Conservation (phyloP, 2,797 vertebrate species). For the Sebastes variabilis region DNA sequence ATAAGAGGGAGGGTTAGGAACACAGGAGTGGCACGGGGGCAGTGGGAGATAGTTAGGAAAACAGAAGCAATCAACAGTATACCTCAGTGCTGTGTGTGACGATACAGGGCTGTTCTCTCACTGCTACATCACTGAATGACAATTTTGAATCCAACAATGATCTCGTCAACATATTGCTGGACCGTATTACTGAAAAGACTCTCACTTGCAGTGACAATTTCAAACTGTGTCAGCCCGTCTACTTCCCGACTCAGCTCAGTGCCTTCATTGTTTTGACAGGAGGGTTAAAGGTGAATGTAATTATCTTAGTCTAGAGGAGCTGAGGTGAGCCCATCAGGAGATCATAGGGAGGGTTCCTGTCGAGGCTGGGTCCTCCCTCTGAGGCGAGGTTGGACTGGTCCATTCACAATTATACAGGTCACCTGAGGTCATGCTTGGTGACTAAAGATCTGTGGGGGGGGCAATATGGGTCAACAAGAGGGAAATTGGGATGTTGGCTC, state of each 20-base stretch:
- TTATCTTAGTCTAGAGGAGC: conserved; percentile 55
- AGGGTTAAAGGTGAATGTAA: conserved; percentile 65
- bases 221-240: conserved; percentile 33
- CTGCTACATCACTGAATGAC: background rate
- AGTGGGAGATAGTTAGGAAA: background rate
- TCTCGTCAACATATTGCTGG: background rate
- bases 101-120: background rate
- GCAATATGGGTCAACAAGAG: conserved; percentile 61
- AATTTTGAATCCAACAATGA: background rate
- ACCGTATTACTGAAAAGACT: background rate
- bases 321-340: conserved; percentile 62
- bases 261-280: conserved; percentile 56
- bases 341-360: conserved; percentile 56
- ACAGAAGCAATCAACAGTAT: background rate
- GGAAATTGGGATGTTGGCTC: conserved; percentile 55
- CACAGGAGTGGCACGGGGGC: conserved; percentile 2
- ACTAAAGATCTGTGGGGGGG: conserved; percentile 51
- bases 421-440: conserved; percentile 62
- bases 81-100: background rate
- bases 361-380: conserved; percentile 23
- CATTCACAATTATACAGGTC: conserved; percentile 68
- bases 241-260: conserved; percentile 20
- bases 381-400: conserved; percentile 28
- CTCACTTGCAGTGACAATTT: conserved; percentile 21
- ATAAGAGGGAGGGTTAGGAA: conserved; percentile 11